Percentiles rank a stretch among this genome's conserved stretches.
phyloP scores from a whole-genome alignment of 2,113 vertebrate species.

The Heterocephalus glaber region DNA sequence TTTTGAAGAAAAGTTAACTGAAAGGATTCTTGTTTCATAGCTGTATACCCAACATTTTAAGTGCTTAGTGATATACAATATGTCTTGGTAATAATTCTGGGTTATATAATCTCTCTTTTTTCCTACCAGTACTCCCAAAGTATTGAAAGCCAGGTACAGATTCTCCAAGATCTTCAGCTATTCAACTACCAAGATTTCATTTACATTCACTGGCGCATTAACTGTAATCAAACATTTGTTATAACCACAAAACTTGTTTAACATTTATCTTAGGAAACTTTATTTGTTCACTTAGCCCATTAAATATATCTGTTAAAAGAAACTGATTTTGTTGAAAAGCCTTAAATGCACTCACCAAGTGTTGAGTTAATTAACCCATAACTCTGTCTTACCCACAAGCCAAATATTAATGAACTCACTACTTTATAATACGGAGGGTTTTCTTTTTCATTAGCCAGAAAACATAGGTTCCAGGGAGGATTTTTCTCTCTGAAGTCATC shows the following conservation, averaged over 20 bases:
- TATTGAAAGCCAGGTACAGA: background rate
- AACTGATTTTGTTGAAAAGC: constrained; percentile 35
- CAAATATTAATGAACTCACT: background rate
- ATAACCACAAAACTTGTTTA: constrained; percentile 30
- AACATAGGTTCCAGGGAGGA: background rate
- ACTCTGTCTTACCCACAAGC: background rate
- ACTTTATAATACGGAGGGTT: background rate
- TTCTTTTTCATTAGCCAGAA: constrained; percentile 36
- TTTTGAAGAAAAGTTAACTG: background rate
- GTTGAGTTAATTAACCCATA: constrained; percentile 43
- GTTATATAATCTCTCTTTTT: background rate
- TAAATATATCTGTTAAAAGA: constrained; percentile 51
- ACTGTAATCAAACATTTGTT: background rate
- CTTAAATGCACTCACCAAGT: constrained; percentile 27
- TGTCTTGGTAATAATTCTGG: background rate
- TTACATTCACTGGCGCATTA: constrained; percentile 14
- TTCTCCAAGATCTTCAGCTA: background rate
- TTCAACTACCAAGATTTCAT: background rate
- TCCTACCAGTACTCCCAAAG: background rate
- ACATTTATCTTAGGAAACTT: constrained; percentile 44
- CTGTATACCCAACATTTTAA: background rate
- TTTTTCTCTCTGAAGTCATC: background rate
- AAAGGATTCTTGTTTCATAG: background rate
- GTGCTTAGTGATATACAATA: background rate
- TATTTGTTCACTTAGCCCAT: constrained; percentile 9